Conservation (phyloP, 2,113 vertebrate genomes). For the Aepyceros melampus region DNA sequence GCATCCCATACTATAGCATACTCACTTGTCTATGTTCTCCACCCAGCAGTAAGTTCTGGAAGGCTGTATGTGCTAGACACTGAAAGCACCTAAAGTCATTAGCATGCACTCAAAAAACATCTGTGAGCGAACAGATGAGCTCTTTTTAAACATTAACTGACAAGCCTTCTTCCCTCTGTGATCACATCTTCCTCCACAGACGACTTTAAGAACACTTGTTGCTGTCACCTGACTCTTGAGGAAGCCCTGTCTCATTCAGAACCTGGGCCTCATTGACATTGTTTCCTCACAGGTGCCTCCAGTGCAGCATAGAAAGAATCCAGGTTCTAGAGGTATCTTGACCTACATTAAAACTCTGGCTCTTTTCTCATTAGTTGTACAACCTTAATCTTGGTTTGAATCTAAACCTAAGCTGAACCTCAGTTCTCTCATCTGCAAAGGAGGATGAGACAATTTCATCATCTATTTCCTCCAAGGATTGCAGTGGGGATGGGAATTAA, state of each 20-base stretch:
- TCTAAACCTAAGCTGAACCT: neutral
- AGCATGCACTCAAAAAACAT: neutral
- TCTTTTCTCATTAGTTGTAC: neutral
- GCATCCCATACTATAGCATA: neutral
- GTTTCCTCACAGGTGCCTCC: neutral
- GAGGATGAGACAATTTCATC: neutral
- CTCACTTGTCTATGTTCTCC: neutral
- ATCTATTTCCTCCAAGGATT: neutral
- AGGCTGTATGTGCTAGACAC: neutral
- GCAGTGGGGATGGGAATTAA: neutral
- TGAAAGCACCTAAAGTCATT: neutral
- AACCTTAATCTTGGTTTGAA: neutral
- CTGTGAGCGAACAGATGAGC: neutral
- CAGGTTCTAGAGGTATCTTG: neutral
- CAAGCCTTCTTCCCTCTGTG: neutral
- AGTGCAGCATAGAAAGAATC: neutral
- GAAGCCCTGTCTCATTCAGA: neutral
- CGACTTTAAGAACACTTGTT: neutral
- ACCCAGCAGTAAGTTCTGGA: neutral
- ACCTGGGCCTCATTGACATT: neutral
- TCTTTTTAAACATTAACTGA: neutral
- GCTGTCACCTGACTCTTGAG: neutral
- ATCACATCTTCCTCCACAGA: neutral
- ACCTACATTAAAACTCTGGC: neutral
- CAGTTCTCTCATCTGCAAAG: neutral